Conservation (phyloP, 2,888 invertebrate genomes). For the Elegia similella region DNA sequence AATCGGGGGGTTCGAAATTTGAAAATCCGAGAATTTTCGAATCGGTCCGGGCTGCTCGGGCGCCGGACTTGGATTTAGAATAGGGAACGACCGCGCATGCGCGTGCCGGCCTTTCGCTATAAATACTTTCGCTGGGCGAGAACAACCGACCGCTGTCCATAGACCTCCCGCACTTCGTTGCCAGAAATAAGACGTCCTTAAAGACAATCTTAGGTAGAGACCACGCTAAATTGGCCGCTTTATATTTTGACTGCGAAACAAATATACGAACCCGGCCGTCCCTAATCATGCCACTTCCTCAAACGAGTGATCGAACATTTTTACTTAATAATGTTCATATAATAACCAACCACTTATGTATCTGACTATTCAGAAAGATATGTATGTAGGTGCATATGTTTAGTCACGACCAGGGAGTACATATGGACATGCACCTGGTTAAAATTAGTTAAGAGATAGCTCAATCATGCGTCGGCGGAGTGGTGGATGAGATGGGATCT, state of each 20-base stretch:
- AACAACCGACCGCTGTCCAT: conserved; percentile 35
- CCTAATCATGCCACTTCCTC: conserved; percentile 29
- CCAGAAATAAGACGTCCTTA: conserved; percentile 22
- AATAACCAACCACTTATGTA: not conserved
- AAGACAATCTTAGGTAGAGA: conserved; percentile 31
- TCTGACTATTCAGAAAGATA: not conserved
- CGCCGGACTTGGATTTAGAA: conserved; percentile 71
- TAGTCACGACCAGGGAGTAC: not conserved
- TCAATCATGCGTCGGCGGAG: conserved; percentile 2
- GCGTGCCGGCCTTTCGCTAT: conserved; percentile 52
- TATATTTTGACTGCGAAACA: conserved; percentile 49
- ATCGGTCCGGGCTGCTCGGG: conserved; percentile 60
- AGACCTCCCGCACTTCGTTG: conserved; percentile 33
- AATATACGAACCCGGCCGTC: conserved; percentile 43
- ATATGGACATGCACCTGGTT: not conserved
- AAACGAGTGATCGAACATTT: conserved; percentile 29
- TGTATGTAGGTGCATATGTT: not conserved
- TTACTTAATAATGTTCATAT: not conserved
- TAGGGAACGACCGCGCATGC: conserved; percentile 47
- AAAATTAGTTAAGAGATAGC: not conserved
- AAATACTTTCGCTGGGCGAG: conserved; percentile 66
- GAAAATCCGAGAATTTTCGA: conserved; percentile 44
- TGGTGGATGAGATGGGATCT: conserved; percentile 5
- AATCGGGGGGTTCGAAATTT: conserved; percentile 47
- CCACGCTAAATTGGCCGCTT: conserved; percentile 32